Base-by-base conservation (phyloP, 1,140 invertebrate genomes). In the Chionoecetes opilio region DNA sequence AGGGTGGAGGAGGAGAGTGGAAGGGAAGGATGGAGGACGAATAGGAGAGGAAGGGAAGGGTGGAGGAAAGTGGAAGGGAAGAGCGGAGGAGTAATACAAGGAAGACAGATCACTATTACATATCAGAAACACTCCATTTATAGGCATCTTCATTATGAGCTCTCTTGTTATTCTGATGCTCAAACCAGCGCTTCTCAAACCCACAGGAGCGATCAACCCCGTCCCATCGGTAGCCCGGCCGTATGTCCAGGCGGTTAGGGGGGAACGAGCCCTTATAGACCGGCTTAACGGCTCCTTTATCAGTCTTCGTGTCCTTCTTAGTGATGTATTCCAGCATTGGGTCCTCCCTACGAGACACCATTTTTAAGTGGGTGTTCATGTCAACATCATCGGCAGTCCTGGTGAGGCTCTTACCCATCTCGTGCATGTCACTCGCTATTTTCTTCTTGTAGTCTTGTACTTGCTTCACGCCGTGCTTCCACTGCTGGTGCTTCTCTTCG, bases 171-270 rank as follows among this genome's bases (percentile, higher is more conserved):
- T 98, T 99, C 96, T 98, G 97, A 35, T 98, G 97, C 29, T 98
- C 98, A 97, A 99, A 99, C 97, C 98, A 98, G 96, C 98, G 98
- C 96, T 98, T 98, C 97, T 99, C 99, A 97, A 99, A 99, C 0
- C 99, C 99, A 97, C 99, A 99, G 5, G 99, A 99, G 34, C 99
- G 97, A 97, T 99, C 99, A 0, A 99, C 99, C 0, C 99, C 99
- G 97, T 99, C 99, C 99, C 99, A 99, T 63, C 99, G 97, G 97
- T 99, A 98, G 0, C 99, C 99, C 0, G 99, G 99, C 88, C 97
- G 97, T 94, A 99, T 99, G 75, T 98, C 98, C 97, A 98, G 99
- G 14, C 99, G 98, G 97, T 99, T 99, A 82, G 99, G 99, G 75
- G 98, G 98, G 75, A 97, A 97, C n/a, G 96, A 93, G 35, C 96